Evolutionary conservation across 2,888 invertebrate species (phyloP).

Genomic region (Sisyra nigra): DNA sequence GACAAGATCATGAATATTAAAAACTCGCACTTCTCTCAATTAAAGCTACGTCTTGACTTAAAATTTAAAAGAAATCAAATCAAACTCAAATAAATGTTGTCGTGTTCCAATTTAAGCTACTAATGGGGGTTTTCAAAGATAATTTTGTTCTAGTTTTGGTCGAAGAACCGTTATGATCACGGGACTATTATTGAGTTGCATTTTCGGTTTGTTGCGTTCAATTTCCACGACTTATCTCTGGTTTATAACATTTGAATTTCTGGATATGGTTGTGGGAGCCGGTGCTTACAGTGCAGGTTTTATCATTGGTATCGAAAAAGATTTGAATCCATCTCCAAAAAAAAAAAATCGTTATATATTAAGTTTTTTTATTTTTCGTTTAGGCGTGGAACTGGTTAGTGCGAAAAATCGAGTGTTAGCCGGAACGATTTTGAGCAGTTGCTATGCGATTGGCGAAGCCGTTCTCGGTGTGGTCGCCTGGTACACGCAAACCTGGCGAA

Average conservation of each 20-base stretch:
- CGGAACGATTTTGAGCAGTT: constrained; percentile 51
- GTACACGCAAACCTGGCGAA: constrained; percentile 49
- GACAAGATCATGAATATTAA: too few species aligned
- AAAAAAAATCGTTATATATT: too few species aligned
- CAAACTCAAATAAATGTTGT: not conserved
- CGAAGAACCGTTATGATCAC: constrained; percentile 38
- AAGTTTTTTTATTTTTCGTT: constrained; percentile 17
- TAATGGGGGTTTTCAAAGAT: too few species aligned
- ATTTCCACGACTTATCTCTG: constrained; percentile 51
- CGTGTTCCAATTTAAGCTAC: too few species aligned
- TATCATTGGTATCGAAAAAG: constrained; percentile 59
- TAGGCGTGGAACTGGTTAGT: constrained; percentile 62
- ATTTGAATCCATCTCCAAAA: too few species aligned
- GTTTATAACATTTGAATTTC: constrained; percentile 52
- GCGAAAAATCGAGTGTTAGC: constrained; percentile 54
- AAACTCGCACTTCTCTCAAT: too few species aligned
- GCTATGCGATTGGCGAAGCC: constrained; percentile 55
- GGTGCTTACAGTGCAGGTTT: constrained; percentile 58
- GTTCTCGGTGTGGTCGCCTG: constrained; percentile 50
- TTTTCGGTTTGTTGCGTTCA: constrained; percentile 49
- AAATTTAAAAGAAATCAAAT: too few species aligned
- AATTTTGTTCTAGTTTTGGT: constrained; percentile 31
- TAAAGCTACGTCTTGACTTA: too few species aligned
- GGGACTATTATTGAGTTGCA: constrained; percentile 40
- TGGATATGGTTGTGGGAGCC: constrained; percentile 52